Base-by-base conservation (phyloP, 2,888 invertebrate genomes). In the Scaptodrosophila latifasciaeformis region DNA sequence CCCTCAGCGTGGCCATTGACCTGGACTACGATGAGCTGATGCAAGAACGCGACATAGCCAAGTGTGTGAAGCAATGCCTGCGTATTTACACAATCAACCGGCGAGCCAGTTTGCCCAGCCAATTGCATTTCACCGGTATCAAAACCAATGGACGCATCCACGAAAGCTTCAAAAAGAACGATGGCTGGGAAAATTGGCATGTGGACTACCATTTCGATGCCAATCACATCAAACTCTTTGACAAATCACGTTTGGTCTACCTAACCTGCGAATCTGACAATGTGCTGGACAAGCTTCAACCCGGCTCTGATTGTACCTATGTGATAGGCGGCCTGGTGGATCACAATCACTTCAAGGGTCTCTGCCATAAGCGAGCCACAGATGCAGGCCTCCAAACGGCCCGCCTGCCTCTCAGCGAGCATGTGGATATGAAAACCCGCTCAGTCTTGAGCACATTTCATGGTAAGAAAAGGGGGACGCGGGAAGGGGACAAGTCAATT, bases 301-400 rank as follows among this genome's bases (percentile, higher is more conserved):
- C 92, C 17, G 89, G 92, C n/a, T n/a, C n/a, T n/a, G n/a, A n/a
- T 60, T 92, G 92, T 82, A 90, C 92, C 40, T 99, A 99, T 82
- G 91, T 99, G 45, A 98, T 99, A 84, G 99, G 99, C 34, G 99
- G 98, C 19, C 88, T 99, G 39, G 97, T 99, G 0, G 99, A 99
- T 87, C 99, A 99, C 84, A 99, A 99, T 87, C 90, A 93, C 70
- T 93, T 97, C 69, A 99, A 98, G 92, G 97, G 97, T 1, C 86
- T 95, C 12, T 97, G 97, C 82, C 91, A 93, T 84, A 90, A 91
- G 67, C 89, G 94, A 71, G 99, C 99, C 2, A 82, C 89, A 31
- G 90, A 93, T 74, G 91, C 92, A 82, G 93, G 92, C 2, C 88
- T 97, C 24, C 86, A 87, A 57, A 97, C 97, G 86, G 96, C 91